Percentiles rank a stretch among this genome's conserved stretches.
These are phyloP conservation scores for Eudyptes chrysolophus DNA, from an alignment of 2,113 vertebrate species.

Conservation along the genomic window DNA sequence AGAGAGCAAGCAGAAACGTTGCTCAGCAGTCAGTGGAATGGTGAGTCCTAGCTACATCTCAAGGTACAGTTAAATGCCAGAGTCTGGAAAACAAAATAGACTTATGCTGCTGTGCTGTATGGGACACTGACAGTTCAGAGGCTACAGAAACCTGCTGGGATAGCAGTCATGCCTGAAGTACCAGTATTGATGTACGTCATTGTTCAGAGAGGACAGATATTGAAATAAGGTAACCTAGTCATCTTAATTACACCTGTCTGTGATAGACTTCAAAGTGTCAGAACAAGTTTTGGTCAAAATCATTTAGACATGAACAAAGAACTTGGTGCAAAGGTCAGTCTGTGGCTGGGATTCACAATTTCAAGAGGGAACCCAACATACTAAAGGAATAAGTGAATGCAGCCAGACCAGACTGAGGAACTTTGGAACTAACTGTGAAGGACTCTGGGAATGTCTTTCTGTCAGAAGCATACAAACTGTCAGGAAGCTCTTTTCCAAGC, in stretches of 20 bases:
- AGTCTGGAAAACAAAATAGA: neutral
- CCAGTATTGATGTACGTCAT: neutral
- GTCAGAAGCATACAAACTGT: neutral
- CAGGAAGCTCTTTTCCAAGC: neutral
- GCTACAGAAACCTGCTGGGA: neutral
- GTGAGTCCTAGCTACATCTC: neutral
- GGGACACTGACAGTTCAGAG: neutral
- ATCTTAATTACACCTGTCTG: neutral
- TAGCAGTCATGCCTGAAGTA: neutral
- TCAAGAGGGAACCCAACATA: neutral
- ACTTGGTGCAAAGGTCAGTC: neutral
- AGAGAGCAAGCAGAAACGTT: neutral
- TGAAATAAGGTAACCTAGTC: neutral
- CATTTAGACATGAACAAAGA: neutral
- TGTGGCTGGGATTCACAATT: neutral
- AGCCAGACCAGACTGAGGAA: neutral
- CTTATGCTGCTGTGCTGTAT: neutral
- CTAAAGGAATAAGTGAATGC: neutral
- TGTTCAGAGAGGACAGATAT: neutral
- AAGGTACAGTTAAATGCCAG: neutral
- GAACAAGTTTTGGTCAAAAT: neutral
- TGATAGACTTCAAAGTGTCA: neutral
- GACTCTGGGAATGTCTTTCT: neutral
- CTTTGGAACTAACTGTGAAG: neutral
- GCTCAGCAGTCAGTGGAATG: neutral